A percentile compares a stretch with the other conserved stretches of the same genome.
Conservation (phyloP, 92 coral and sea anemone species). For the Epizoanthus fatuus region DNA sequence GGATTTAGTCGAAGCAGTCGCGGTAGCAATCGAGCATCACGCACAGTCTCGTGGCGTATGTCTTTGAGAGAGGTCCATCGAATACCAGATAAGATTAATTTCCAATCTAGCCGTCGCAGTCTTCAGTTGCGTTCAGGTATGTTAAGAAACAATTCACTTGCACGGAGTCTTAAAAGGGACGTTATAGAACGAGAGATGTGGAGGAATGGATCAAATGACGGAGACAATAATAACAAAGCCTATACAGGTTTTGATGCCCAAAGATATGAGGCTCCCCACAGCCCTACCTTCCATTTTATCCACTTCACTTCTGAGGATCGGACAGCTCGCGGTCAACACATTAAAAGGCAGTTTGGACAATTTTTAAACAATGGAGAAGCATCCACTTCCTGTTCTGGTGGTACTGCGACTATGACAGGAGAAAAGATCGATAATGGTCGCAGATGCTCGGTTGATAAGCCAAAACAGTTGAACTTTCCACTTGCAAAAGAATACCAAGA, state of each 20-base stretch:
- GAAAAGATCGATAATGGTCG: neutral
- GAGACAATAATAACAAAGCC: neutral
- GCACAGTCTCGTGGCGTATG: slow-evolving; percentile 3
- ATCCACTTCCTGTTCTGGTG: too few species aligned
- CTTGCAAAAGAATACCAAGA: neutral
- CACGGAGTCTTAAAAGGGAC: slow-evolving; percentile 12
- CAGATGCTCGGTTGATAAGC: neutral
- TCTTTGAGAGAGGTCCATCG: slow-evolving; percentile 3
- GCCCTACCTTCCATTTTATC: neutral
- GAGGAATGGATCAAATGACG: neutral
- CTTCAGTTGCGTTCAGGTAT: neutral
- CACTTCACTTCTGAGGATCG: neutral
- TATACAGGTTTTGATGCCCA: neutral
- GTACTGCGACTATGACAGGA: neutral
- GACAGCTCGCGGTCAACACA: neutral
- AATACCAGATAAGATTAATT: slow-evolving; percentile 11
- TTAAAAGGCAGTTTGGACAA: neutral
- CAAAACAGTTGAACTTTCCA: too few species aligned
- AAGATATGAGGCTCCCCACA: neutral
- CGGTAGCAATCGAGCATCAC: neutral
- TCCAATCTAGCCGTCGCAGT: slow-evolving; percentile 12
- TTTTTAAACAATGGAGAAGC: too few species aligned
- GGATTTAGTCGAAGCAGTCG: neutral
- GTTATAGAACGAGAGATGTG: neutral
- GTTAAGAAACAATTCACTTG: neutral